Evolutionary conservation across 2,888 invertebrate genomes (phyloP).

Genomic region (Drosophila paranaensis): DNA sequence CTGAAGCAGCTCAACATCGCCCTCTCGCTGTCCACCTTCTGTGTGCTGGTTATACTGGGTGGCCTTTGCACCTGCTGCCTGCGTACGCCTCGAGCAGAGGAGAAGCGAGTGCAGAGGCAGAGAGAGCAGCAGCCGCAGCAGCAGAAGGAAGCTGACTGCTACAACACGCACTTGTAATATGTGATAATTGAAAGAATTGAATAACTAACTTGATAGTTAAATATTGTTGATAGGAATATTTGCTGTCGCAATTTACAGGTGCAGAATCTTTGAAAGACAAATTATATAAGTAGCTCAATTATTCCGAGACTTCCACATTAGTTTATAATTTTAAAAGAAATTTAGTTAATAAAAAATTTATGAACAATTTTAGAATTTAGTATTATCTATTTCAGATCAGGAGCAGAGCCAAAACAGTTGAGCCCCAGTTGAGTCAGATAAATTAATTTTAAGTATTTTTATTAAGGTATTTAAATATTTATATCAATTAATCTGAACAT

Average conservation of each 20-base stretch:
- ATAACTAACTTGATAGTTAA: background rate
- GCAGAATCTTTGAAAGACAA: background rate
- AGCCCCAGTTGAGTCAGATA: too few species aligned
- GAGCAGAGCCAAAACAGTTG: too few species aligned
- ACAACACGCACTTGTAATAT: constrained; percentile 42
- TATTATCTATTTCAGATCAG: background rate
- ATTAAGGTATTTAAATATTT: too few species aligned
- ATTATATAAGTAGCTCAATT: background rate
- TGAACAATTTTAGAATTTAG: background rate
- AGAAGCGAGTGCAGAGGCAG: background rate
- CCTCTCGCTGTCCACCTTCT: constrained; percentile 81
- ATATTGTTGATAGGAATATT: background rate
- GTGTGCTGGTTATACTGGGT: constrained; percentile 78
- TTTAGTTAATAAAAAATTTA: background rate
- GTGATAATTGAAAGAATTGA: constrained; percentile 20
- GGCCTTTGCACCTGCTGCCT: constrained; percentile 81
- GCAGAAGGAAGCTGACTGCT: constrained; percentile 23
- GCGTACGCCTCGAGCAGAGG: constrained; percentile 25
- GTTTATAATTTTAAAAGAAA: background rate
- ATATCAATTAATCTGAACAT: too few species aligned
- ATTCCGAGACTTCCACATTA: too few species aligned
- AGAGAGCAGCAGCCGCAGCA: background rate
- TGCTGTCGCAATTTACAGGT: background rate
- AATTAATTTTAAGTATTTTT: too few species aligned
- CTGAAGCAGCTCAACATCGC: constrained; percentile 81